Base-by-base conservation (phyloP, 2,797 vertebrate genomes). In the Pterois miles region DNA sequence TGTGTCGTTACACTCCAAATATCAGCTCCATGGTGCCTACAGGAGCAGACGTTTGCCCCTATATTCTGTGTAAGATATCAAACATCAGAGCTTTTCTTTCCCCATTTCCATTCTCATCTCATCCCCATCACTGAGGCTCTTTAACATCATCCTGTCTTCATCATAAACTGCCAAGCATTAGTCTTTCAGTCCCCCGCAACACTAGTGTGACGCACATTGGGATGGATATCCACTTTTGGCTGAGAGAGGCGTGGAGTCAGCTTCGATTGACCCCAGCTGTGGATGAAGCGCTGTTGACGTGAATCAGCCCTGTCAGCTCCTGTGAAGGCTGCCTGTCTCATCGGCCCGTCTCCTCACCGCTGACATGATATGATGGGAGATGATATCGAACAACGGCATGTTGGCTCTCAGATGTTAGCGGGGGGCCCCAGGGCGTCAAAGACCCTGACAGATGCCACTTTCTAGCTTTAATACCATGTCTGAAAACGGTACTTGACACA, bases 401-500 rank as follows among this genome's bases (percentile, higher is more conserved):
- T 96, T 96, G 96, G 96, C 96, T 96, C 96, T 97, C 96, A 96
- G 97, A 97, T 97, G 97, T 97, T 97, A 97, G 97, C 90, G 60
- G 85, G 90, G 82, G 87, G 90, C 90, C 88, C 79, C 43, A 50
- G 88, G 91, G 91, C 76, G 93, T 96, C 96, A 95, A 94, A 96
- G 95, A 95, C 95, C 95, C 96, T 97, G 98, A 99, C 97, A 98
- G 97, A 96, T 94, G 96, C 95, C 96, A 97, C 95, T 98, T 98
- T 98, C 97, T 96, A 97, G 96, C 97, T 97, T 97, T 98, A 98
- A 98, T 99, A 96, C 96, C 96, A 96, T 95, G 96, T 97, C 96
- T 97, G 97, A 97, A 97, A 98, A 97, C 95, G 92, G 94, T 95
- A 94, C 96, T 98, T 98, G 97, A 99, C 96, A 96, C 96, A 98